phyloP scores from a whole-genome alignment of 2,797 vertebrate species.

The Eleutherodactylus coqui region DNA sequence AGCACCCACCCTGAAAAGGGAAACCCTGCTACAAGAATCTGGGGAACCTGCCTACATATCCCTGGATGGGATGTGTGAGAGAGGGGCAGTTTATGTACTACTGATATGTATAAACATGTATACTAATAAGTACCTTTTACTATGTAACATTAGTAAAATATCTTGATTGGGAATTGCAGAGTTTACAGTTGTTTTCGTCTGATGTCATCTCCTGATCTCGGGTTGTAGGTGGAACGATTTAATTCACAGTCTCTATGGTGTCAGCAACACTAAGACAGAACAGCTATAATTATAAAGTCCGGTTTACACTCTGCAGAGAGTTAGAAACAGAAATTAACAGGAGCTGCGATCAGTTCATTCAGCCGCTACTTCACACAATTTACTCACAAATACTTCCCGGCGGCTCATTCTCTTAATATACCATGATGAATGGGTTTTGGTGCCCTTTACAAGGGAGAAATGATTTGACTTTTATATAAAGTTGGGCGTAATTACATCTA shows the following conservation, averaged over 20 bases:
- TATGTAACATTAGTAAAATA: no score
- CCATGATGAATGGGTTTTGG: neutral
- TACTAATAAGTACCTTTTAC: no score
- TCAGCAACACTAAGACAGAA: conserved; percentile 2
- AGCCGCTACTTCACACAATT: neutral
- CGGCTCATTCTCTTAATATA: neutral
- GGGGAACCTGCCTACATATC: no score
- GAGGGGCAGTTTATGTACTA: no score
- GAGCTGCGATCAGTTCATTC: conserved; percentile 7
- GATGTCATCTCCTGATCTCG: neutral
- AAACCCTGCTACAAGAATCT: no score
- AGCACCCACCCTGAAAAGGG: no score
- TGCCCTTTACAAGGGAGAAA: neutral
- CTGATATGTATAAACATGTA: no score
- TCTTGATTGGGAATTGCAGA: no score
- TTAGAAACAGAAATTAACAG: neutral
- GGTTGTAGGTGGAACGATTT: neutral
- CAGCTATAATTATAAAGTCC: conserved; percentile 25
- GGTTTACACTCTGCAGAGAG: neutral
- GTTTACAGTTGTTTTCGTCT: neutral
- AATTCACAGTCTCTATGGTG: neutral
- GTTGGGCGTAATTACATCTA: neutral
- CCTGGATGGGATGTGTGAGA: no score
- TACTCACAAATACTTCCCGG: neutral
- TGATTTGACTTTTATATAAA: neutral